These are phyloP conservation scores for Lagocephalus sceleratus DNA, from an alignment of 2,797 vertebrate species.

Conservation along the genomic window DNA sequence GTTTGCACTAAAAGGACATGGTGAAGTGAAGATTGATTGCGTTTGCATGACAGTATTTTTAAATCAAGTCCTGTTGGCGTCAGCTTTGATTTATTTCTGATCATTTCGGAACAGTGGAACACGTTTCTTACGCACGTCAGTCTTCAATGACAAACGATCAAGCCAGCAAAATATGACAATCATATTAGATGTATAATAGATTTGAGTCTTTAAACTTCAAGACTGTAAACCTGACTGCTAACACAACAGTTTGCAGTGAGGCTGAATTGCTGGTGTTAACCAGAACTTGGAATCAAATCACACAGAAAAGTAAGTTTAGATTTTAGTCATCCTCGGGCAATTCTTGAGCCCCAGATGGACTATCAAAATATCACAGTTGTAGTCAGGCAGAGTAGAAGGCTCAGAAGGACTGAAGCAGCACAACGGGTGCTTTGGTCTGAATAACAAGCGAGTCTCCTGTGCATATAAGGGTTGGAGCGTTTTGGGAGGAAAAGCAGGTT, in stretches of 20 bases:
- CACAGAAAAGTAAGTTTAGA: conserved; percentile 21
- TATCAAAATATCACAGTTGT: conserved; percentile 34
- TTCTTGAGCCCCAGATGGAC: conserved; percentile 33
- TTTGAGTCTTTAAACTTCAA: too few species aligned
- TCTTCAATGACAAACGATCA: too few species aligned
- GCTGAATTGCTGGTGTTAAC: conserved; percentile 8
- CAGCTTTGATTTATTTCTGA: background rate
- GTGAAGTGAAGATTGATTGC: conserved; percentile 8
- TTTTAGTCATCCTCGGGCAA: conserved; percentile 25
- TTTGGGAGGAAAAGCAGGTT: conserved; percentile 11
- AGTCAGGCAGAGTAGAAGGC: conserved; percentile 41
- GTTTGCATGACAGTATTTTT: conserved; percentile 11
- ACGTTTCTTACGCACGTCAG: too few species aligned
- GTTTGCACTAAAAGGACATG: background rate
- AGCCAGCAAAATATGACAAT: too few species aligned
- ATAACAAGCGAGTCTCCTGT: conserved; percentile 40
- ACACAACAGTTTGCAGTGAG: background rate
- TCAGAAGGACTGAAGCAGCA: conserved; percentile 26
- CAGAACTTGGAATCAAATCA: conserved; percentile 15
- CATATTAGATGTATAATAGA: too few species aligned
- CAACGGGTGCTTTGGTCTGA: conserved; percentile 27
- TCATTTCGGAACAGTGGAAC: conserved; percentile 2
- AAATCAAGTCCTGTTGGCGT: background rate
- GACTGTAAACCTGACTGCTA: background rate
- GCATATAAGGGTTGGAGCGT: conserved; percentile 33